Percentiles rank a stretch among this genome's conserved stretches.
Evolutionary conservation across 2,888 invertebrate species (phyloP).

Genomic region (Protonemura montana): DNA sequence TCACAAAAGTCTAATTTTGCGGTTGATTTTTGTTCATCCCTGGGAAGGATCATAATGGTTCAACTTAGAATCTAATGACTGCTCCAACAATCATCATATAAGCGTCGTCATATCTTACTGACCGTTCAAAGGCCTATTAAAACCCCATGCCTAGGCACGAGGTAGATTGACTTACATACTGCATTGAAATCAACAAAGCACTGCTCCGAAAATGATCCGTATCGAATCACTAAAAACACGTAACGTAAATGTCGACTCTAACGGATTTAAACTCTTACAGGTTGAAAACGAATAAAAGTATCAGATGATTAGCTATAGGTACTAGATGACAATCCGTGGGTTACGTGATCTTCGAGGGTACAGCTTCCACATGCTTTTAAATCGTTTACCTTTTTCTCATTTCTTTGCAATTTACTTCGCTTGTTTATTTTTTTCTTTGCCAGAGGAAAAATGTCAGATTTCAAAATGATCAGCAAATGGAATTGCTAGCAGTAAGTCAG

Average conservation of each 20-base stretch:
- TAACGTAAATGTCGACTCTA: background rate
- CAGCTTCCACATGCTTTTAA: background rate
- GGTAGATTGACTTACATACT: constrained; percentile 20
- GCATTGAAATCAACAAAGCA: background rate
- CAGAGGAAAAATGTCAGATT: background rate
- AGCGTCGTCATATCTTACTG: constrained; percentile 1
- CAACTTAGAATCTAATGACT: constrained; percentile 23
- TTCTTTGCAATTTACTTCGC: background rate
- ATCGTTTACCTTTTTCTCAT: background rate
- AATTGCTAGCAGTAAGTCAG: too few species aligned
- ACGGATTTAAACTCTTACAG: background rate
- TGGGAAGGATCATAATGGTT: constrained; percentile 18
- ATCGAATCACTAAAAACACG: background rate
- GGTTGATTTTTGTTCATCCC: background rate
- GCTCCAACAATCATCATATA: constrained; percentile 28
- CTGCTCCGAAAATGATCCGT: background rate
- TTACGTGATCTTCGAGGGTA: background rate
- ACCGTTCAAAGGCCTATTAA: background rate
- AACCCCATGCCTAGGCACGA: constrained; percentile 13
- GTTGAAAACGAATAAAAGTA: background rate
- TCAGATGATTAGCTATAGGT: background rate
- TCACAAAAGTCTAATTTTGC: background rate
- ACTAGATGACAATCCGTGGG: background rate
- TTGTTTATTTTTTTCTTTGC: background rate
- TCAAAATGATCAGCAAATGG: background rate